A percentile compares a stretch with the other conserved stretches of the same genome.
These are phyloP conservation scores for Lasiurus borealis DNA, from an alignment of 2,113 vertebrate species.

Conservation along the genomic window DNA sequence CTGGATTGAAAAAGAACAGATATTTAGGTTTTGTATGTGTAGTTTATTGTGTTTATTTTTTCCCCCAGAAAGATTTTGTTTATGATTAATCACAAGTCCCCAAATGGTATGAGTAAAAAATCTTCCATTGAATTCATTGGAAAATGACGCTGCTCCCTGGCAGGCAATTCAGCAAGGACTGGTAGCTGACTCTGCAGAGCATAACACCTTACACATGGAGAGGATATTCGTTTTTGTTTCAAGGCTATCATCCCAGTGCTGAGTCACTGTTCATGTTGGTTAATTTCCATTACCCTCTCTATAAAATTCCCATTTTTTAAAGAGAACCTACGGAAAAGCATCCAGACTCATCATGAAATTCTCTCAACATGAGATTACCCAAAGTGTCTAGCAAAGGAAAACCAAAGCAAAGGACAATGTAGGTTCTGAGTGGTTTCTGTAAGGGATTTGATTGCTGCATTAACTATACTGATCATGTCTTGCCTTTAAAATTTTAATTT, in stretches of 20 bases:
- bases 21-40: not conserved
- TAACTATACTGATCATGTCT: not conserved
- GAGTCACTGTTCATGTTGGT: not conserved
- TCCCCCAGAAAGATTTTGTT: not conserved
- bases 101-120: not conserved
- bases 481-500: not conserved
- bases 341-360: not conserved
- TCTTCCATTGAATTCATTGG: not conserved
- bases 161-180: not conserved
- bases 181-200: not conserved
- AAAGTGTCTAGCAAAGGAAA: slow-evolving; percentile 28
- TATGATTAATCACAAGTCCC: not conserved
- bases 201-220: not conserved
- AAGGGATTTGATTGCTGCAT: not conserved
- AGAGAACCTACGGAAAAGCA: not conserved
- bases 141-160: not conserved
- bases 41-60: not conserved
- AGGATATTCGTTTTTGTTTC: not conserved
- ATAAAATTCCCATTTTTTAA: not conserved
- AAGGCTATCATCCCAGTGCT: not conserved
- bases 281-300: not conserved
- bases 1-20: slow-evolving; percentile 78
- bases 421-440: not conserved
- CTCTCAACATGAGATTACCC: not conserved
- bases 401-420: slow-evolving; percentile 30